These are phyloP conservation scores for Probaryconus sp. DNA, from an alignment of 1,140 invertebrate species.

Conservation along the genomic window DNA sequence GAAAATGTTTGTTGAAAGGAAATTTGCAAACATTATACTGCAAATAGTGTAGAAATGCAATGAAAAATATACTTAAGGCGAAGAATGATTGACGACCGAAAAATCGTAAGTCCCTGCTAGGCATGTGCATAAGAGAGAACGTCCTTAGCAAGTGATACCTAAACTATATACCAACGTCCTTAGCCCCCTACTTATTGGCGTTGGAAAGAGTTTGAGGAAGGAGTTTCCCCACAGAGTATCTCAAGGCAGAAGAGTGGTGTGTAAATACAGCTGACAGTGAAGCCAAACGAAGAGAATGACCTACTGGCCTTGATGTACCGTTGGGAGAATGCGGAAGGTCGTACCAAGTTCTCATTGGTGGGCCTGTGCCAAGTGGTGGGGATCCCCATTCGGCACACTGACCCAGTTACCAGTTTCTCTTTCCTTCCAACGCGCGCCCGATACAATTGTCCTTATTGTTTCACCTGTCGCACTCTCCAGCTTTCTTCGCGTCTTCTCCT, in stretches of 20 bases:
- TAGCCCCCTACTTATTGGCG: not conserved
- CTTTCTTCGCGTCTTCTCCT: constrained; percentile 47
- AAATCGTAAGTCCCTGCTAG: constrained; percentile 11
- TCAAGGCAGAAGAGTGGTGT: constrained; percentile 22
- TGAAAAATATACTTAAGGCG: not conserved
- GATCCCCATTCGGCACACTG: constrained; percentile 35
- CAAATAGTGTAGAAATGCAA: too few relatives aligned
- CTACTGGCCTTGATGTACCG: constrained; percentile 56
- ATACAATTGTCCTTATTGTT: constrained; percentile 47
- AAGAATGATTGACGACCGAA: too few relatives aligned
- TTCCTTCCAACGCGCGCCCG: constrained; percentile 8
- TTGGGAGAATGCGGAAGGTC: constrained; percentile 43
- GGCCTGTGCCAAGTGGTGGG: constrained; percentile 16
- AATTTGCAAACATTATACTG: too few relatives aligned
- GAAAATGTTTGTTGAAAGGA: too few relatives aligned
- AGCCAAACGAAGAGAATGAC: constrained; percentile 45
- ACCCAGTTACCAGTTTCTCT: constrained; percentile 46
- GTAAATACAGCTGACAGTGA: constrained; percentile 40
- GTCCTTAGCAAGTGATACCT: constrained; percentile 40
- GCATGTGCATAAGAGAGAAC: constrained; percentile 37
- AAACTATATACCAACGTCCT: constrained; percentile 42
- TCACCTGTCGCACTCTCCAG: constrained; percentile 53
- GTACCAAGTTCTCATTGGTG: constrained; percentile 48
- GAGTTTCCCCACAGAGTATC: constrained; percentile 34
- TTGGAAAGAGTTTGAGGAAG: constrained; percentile 10